Base-by-base conservation (phyloP, 2,113 vertebrate genomes). In the Phrynosoma platyrhinos region DNA sequence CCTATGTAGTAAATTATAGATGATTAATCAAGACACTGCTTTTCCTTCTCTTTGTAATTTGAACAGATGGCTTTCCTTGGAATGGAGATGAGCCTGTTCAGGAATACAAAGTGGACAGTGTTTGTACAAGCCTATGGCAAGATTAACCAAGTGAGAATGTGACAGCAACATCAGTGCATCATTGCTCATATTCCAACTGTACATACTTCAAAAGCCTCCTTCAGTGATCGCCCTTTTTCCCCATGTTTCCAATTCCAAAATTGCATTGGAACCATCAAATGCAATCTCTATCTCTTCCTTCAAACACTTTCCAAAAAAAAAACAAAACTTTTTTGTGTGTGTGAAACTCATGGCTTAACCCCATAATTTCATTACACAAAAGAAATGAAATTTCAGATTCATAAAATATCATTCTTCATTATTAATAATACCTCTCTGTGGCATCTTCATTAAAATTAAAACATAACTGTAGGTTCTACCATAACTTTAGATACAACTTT, bases 31-130 rank as follows among this genome's bases (percentile, higher is more conserved):
- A 87, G 85, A 87, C 77, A 58, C 42, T 71, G 77, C 66, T 58
- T 86, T 87, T 71, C 85, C 77, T 79, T 80, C 47, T 55, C 85
- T 86, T 87, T 68, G n/a, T 87, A 80, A 71, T 80, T 64, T 79
- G 64, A 86, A 79, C 20, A 79, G 85, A 87, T 21, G 13, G 52
- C 2, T 6, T 58, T 87, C 52, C 66, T 81, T 81, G 47, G 78
- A 58, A 81, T 40, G 23, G n/a, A 81, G 78, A 81, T 40, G 40
- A 87, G 66, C 9, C 68, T 74, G 52, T 36, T 40, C 64, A 71
- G 47, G 66, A 87, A 71, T 79, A 71, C n/a, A 69, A 87, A 71
- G 85, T 68, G 76, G 79, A 79, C 21, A 86, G 20, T 52, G 52
- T 87, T 87, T 79, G 64, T 42, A 71, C 71, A 84, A 84, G 55